Evolutionary conservation across 2,888 invertebrate genomes (phyloP).

Genomic region (Xanthostigma xanthostigma): DNA sequence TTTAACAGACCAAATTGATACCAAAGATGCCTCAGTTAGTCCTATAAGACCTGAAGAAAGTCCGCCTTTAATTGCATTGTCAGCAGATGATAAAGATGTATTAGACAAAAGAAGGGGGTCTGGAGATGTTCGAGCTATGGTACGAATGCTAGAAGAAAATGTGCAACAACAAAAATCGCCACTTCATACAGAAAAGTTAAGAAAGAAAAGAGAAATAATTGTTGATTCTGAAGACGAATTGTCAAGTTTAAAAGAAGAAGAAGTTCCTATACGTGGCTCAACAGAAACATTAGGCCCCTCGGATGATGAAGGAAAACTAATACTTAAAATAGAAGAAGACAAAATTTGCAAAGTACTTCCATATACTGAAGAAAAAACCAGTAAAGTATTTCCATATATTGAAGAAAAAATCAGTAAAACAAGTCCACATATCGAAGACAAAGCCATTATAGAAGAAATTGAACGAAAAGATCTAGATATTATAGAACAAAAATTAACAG

Average conservation of each 20-base stretch:
- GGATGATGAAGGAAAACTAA: slow-evolving; percentile 23
- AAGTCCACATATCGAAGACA: slow-evolving; percentile 2
- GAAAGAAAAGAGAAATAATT: slow-evolving; percentile 21
- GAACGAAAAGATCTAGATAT: slow-evolving; percentile 5
- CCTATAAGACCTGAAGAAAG: slow-evolving; percentile 30
- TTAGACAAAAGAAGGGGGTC: slow-evolving; percentile 26
- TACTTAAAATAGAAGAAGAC: slow-evolving; percentile 17
- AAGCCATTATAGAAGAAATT: slow-evolving; percentile 11
- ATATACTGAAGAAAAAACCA: neutral
- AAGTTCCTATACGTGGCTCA: slow-evolving; percentile 21
- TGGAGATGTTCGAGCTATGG: slow-evolving; percentile 39
- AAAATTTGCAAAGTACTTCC: slow-evolving; percentile 9
- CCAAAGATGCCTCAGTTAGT: slow-evolving; percentile 36
- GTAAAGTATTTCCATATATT: no score
- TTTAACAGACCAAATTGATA: slow-evolving; percentile 33
- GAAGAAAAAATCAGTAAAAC: no score
- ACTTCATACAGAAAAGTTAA: slow-evolving; percentile 22
- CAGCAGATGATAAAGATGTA: slow-evolving; percentile 25
- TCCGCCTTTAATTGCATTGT: slow-evolving; percentile 15
- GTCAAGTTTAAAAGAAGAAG: slow-evolving; percentile 29
- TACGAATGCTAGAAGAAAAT: slow-evolving; percentile 34
- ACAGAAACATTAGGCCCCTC: slow-evolving; percentile 27
- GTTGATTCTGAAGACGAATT: slow-evolving; percentile 29
- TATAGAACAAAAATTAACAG: neutral
- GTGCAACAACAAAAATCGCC: slow-evolving; percentile 24